These are phyloP conservation scores for Cavia aperea DNA, from an alignment of 2,113 vertebrate genomes.

Conservation along the genomic window DNA sequence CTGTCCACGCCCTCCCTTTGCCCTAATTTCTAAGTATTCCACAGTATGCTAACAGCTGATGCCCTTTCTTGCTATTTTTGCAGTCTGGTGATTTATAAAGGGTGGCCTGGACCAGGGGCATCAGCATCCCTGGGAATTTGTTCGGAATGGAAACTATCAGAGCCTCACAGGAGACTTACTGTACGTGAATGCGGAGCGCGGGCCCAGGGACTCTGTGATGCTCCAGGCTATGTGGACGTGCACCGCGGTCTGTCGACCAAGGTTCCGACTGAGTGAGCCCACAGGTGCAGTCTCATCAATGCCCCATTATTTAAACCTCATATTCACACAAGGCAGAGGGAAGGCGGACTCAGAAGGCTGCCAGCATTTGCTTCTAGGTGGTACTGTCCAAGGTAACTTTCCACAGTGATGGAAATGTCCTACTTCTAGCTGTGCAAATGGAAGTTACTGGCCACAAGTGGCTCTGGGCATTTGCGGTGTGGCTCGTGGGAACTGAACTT, in stretches of 20 bases:
- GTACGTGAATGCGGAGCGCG: neutral
- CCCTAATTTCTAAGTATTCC: neutral
- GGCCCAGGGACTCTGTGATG: neutral
- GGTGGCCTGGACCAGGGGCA: neutral
- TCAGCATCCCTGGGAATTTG: neutral
- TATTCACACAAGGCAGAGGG: neutral
- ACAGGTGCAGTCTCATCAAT: neutral
- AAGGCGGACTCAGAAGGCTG: neutral
- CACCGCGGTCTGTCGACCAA: neutral
- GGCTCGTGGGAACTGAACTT: neutral
- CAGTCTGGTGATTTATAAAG: neutral
- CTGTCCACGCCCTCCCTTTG: neutral
- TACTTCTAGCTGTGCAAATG: accelerated
- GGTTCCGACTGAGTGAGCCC: neutral
- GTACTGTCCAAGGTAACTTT: neutral
- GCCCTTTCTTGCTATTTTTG: neutral
- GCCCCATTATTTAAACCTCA: neutral
- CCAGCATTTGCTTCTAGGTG: neutral
- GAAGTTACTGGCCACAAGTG: neutral
- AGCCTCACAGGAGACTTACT: neutral
- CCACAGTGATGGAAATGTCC: neutral
- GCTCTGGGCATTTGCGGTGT: neutral
- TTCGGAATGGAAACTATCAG: neutral
- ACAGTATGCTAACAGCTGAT: neutral
- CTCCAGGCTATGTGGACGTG: neutral